These are phyloP conservation scores for Toxotes jaculatrix DNA, from an alignment of 2,113 vertebrate genomes.

Conservation along the genomic window DNA sequence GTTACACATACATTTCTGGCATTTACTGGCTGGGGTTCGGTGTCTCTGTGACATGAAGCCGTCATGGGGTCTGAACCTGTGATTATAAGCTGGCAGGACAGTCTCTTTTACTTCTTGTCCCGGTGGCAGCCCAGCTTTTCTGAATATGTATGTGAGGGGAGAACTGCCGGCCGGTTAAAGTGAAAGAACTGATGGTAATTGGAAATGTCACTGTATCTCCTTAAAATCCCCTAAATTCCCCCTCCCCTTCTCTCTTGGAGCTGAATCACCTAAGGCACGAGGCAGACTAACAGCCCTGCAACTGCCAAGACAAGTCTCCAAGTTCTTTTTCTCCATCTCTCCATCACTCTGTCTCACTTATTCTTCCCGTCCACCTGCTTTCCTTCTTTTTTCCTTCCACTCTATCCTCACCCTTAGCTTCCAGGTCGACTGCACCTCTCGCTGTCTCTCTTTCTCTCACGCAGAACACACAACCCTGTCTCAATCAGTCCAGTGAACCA, in stretches of 20 bases:
- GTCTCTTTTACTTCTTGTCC: constrained; percentile 42
- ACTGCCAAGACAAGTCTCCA: constrained; percentile 29
- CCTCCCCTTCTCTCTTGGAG: constrained; percentile 5
- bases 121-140: constrained; percentile 29
- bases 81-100: constrained; percentile 36
- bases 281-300: constrained; percentile 20
- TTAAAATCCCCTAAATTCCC: constrained; percentile 15
- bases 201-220: constrained; percentile 61
- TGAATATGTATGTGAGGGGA: constrained; percentile 11
- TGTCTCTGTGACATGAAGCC: constrained; percentile 22
- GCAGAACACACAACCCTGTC: constrained; percentile 26
- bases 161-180: constrained; percentile 27
- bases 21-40: not conserved
- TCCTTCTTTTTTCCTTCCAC: constrained; percentile 6
- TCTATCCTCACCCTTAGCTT: constrained; percentile 25
- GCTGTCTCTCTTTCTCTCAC: not conserved
- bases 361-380: constrained; percentile 20
- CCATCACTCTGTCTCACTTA: constrained; percentile 13
- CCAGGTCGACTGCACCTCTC: constrained; percentile 3
- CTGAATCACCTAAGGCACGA: constrained; percentile 28
- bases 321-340: constrained; percentile 41
- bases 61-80: constrained; percentile 19
- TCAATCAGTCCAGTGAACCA: constrained; percentile 57
- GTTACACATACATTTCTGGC: not conserved
- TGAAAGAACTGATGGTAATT: constrained; percentile 55